phyloP scores from a whole-genome alignment of 2,113 vertebrate species.

The Cinclus cinclus region DNA sequence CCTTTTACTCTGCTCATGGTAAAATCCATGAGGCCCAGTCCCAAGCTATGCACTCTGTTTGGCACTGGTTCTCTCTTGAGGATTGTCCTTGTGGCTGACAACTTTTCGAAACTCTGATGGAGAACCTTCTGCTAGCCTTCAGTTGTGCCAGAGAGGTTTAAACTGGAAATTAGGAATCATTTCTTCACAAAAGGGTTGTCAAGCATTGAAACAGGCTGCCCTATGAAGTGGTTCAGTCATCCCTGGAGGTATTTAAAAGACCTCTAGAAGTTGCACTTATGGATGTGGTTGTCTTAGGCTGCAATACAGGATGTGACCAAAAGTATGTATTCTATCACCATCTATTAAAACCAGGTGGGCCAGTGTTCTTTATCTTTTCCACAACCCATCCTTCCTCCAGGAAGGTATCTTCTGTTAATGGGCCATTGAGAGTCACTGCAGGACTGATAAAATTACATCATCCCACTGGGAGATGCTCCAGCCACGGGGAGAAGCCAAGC shows the following conservation, averaged over 20 bases:
- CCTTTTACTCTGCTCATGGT: neutral
- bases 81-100: neutral
- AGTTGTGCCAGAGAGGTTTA: neutral
- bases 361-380: no score
- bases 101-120: accelerated
- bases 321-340: no score
- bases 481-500: no score
- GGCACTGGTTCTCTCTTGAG: neutral
- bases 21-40: neutral
- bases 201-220: neutral
- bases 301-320: no score
- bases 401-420: no score
- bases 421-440: no score
- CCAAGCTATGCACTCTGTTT: neutral
- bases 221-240: neutral
- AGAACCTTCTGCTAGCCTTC: neutral
- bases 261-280: neutral
- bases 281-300: no score
- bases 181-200: neutral
- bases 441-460: no score
- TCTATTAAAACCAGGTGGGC: no score
- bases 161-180: neutral
- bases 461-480: no score
- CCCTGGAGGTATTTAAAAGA: neutral
- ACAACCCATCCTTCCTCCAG: no score